Conservation (phyloP, 2,797 vertebrate genomes). For the Neosalanx taihuensis region DNA sequence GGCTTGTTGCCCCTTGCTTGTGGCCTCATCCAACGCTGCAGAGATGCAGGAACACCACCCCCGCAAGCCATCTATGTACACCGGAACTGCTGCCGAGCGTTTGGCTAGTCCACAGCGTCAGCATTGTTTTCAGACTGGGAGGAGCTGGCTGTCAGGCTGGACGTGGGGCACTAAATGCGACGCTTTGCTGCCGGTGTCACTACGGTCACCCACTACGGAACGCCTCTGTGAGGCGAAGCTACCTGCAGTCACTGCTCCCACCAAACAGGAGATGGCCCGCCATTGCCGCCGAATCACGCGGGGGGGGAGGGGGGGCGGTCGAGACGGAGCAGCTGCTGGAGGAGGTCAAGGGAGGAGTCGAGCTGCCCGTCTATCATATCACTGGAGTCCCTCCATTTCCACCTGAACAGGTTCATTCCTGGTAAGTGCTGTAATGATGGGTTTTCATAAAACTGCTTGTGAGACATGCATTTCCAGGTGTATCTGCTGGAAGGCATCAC, state of each 20-base stretch:
- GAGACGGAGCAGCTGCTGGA: constrained; percentile 21
- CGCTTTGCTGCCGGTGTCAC: constrained; percentile 10
- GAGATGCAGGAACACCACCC: constrained; percentile 5
- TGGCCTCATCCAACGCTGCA: constrained; percentile 18
- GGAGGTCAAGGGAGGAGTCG: constrained; percentile 16
- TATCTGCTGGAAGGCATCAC: too few relatives aligned
- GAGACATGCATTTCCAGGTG: too few relatives aligned
- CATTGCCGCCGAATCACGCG: constrained; percentile 13
- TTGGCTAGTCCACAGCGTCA: not conserved
- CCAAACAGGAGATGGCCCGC: too few relatives aligned
- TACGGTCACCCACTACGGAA: constrained; percentile 14
- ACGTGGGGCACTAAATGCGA: constrained; percentile 29
- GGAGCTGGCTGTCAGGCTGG: constrained; percentile 11
- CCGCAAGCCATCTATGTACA: constrained; percentile 18
- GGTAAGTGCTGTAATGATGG: constrained; percentile 1
- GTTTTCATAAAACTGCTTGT: too few relatives aligned
- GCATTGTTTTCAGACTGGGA: constrained; percentile 22
- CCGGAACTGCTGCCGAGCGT: constrained; percentile 19
- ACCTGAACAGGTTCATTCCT: constrained; percentile 26
- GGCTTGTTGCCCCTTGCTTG: constrained; percentile 14
- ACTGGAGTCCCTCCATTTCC: constrained; percentile 12
- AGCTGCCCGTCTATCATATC: constrained; percentile 15
- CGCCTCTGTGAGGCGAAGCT: constrained; percentile 17
- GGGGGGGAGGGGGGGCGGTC: not conserved
- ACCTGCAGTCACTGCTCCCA: not conserved